Conservation (phyloP, 2,797 vertebrate genomes). For the Craterocephalus amniculus region DNA sequence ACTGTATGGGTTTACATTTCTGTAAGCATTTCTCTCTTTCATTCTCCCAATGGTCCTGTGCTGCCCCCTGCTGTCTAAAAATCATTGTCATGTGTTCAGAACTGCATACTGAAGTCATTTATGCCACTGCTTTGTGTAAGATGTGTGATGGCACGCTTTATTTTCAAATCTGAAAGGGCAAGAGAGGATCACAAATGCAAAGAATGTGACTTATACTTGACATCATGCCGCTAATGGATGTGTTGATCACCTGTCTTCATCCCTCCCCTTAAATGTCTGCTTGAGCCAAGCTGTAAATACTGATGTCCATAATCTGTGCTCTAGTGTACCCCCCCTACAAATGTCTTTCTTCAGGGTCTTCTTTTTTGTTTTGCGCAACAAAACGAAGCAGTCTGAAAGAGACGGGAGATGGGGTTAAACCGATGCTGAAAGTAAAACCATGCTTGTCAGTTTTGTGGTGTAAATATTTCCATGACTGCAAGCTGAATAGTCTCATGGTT, state of each 20-base stretch:
- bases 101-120: conserved; percentile 51
- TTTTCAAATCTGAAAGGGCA: conserved; percentile 70
- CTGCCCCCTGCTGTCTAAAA: conserved; percentile 76
- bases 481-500: conserved; percentile 75
- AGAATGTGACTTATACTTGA: conserved; percentile 80
- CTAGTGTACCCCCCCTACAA: conserved; percentile 70
- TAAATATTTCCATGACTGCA: conserved; percentile 78
- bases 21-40: conserved; percentile 41
- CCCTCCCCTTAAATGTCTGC: conserved; percentile 66
- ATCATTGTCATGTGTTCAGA: conserved; percentile 27
- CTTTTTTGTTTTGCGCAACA: conserved; percentile 95
- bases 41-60: conserved; percentile 60
- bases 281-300: conserved; percentile 86
- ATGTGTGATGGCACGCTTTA: conserved; percentile 71
- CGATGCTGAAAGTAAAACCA: conserved; percentile 82
- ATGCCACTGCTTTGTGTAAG: conserved; percentile 45
- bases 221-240: conserved; percentile 80
- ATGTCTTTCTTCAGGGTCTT: conserved; percentile 88
- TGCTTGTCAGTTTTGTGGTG: conserved; percentile 77
- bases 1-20: conserved; percentile 51
- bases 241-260: conserved; percentile 72
- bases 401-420: conserved; percentile 72
- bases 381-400: conserved; percentile 82
- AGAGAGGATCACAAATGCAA: conserved; percentile 69
- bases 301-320: conserved; percentile 78